A percentile compares a stretch with the other conserved stretches of the same genome.
Conservation (phyloP, 1,140 invertebrate genomes). For the Macrotrachela quadricornifera region DNA sequence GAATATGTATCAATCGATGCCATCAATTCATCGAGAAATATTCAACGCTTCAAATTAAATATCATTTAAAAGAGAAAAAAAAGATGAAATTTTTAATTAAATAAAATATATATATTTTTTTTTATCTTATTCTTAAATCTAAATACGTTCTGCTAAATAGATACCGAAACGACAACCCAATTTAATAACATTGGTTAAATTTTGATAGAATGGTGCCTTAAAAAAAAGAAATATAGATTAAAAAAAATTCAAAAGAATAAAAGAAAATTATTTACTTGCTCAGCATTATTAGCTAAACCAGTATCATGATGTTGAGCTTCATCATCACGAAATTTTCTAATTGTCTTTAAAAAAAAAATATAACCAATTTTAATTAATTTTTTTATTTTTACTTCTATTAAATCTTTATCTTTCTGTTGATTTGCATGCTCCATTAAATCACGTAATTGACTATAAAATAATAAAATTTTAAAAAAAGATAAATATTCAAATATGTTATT, state of each 20-base stretch:
- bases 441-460: background rate
- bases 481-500: background rate
- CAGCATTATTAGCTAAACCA: conserved; percentile 68
- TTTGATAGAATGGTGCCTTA: conserved; percentile 71
- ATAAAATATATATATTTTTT: no score
- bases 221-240: conserved; percentile 28
- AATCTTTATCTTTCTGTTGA: background rate
- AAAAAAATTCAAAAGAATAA: background rate
- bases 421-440: conserved; percentile 1
- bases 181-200: conserved; percentile 63
- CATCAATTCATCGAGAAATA: no score
- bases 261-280: conserved; percentile 19
- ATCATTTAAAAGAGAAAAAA: no score
- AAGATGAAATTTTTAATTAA: no score
- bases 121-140: conserved; percentile 14
- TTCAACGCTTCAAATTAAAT: no score
- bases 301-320: conserved; percentile 94
- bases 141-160: conserved; percentile 71
- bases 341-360: conserved; percentile 26
- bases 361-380: background rate
- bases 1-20: no score
- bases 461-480: background rate
- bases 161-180: conserved; percentile 78
- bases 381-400: background rate
- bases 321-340: conserved; percentile 84